Conservation (phyloP, 2,113 vertebrate genomes). For the Tenrec ecaudatus region DNA sequence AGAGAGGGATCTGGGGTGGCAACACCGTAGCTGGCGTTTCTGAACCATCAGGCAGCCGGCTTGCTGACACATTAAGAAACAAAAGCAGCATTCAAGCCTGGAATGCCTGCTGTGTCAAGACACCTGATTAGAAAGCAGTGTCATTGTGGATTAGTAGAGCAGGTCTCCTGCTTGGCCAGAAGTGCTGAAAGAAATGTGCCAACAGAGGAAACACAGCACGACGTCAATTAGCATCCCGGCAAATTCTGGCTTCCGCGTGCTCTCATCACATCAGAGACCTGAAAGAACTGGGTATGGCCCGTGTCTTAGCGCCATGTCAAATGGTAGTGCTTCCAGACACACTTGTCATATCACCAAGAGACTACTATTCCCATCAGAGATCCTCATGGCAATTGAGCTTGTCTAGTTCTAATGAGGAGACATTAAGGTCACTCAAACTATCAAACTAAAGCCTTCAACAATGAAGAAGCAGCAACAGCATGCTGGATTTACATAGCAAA, state of each 20-base stretch:
- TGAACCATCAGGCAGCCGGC: not conserved
- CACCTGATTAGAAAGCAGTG: slow-evolving; percentile 55
- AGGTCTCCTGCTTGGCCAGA: not conserved
- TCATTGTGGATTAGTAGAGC: slow-evolving; percentile 3
- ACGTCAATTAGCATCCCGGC: not conserved
- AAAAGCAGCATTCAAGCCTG: slow-evolving; percentile 15
- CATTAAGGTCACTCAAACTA: not conserved
- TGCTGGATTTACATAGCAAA: not conserved
- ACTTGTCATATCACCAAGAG: not conserved
- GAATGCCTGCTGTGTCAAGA: slow-evolving; percentile 41
- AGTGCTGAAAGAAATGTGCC: slow-evolving; percentile 17
- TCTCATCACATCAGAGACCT: not conserved
- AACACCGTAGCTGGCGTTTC: not conserved
- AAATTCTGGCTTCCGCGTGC: not conserved
- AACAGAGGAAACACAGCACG: not conserved
- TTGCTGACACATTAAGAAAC: slow-evolving; percentile 33
- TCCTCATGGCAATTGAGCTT: not conserved
- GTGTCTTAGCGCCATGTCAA: not conserved
- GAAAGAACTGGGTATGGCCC: not conserved
- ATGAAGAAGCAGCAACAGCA: not conserved
- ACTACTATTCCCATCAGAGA: not conserved
- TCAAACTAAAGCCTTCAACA: not conserved
- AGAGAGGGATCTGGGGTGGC: too few species aligned
- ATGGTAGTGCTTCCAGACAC: not conserved
- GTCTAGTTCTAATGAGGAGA: not conserved